Evolutionary conservation across 2,797 vertebrate genomes (phyloP), one percentile per base, ranked within the genome.

Genomic region (Melanotaenia nigrans): DNA sequence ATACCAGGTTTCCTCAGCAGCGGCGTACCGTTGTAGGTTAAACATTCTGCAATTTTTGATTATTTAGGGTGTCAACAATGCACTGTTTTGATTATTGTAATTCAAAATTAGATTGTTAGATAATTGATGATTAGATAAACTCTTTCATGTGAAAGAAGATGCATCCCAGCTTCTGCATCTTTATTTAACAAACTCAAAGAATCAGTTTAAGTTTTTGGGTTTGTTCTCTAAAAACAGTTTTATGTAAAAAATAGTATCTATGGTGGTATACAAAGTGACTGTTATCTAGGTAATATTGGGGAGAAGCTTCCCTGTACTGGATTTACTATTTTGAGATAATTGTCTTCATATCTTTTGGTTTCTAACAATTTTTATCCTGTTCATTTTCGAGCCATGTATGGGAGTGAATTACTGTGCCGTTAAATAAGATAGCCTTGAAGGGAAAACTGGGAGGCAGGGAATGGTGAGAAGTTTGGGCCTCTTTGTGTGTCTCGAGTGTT

Each of bases 381-480:
- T 70, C 35, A n/a, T 65, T 75, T 82, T 79, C 51, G 40, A 57
- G 45, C 87, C 80, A 78, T 89, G 61, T 85, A 85, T 71, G 86
- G 84, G 66, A 81, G 71, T 60, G 60, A 85, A 75, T 58, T 64
- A 73, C 72, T 51, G 25, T 9, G 51, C 56, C 7, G 40, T 54
- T 61, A 28, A 53, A 80, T 60, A 67, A 59, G 36, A 80, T 33
- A 60, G 51, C 64, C 25, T 14, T 1, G 66, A 61, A 61, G 58
- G 68, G 55, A 78, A 61, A 40, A 49, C 38, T 25, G 73, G 62
- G 73, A 77, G 58, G n/a, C 55, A 55, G 64, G 54, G 61, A 56
- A 56, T 58, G 42, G 8, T 59, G 59, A 80, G 68, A 57, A 35
- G 40, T 69, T 75, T 51, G 61, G 74, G 65, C 35, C 65, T 67